phyloP scores from a whole-genome alignment of 2,888 invertebrate species.

The Erebia epiphron region DNA sequence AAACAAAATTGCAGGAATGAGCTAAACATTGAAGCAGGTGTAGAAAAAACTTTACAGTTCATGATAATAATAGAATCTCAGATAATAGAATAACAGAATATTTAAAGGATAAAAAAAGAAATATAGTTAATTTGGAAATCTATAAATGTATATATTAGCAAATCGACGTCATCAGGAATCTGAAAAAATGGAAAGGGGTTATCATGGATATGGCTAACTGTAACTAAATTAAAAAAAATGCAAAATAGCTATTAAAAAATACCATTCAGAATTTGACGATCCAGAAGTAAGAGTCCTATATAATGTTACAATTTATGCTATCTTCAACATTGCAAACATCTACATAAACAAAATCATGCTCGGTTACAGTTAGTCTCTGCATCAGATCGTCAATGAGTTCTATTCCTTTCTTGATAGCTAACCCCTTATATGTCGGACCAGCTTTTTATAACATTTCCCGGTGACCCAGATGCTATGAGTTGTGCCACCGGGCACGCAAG shows the following conservation, averaged over 20 bases:
- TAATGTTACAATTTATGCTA: background rate
- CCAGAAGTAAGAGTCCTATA: too few species aligned
- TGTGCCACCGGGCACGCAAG: slow-evolving; percentile 61
- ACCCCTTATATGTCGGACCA: slow-evolving; percentile 67
- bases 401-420: slow-evolving; percentile 52
- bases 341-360: slow-evolving; percentile 21
- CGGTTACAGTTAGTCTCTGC: slow-evolving; percentile 70
- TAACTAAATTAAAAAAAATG: too few species aligned
- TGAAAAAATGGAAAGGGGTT: too few species aligned
- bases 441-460: slow-evolving; percentile 74
- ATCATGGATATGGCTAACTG: too few species aligned
- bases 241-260: too few species aligned
- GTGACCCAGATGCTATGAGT: slow-evolving; percentile 63
- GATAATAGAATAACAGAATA: too few species aligned
- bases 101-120: background rate
- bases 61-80: too few species aligned
- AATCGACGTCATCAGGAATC: too few species aligned
- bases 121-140: too few species aligned
- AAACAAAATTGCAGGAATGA: background rate
- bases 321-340: background rate
- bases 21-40: background rate
- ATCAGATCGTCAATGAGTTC: slow-evolving; percentile 61
- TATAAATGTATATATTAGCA: too few species aligned
- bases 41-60: background rate
- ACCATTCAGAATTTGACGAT: background rate